These are phyloP conservation scores for Electrona antarctica DNA, from an alignment of 2,113 vertebrate species.

Conservation along the genomic window DNA sequence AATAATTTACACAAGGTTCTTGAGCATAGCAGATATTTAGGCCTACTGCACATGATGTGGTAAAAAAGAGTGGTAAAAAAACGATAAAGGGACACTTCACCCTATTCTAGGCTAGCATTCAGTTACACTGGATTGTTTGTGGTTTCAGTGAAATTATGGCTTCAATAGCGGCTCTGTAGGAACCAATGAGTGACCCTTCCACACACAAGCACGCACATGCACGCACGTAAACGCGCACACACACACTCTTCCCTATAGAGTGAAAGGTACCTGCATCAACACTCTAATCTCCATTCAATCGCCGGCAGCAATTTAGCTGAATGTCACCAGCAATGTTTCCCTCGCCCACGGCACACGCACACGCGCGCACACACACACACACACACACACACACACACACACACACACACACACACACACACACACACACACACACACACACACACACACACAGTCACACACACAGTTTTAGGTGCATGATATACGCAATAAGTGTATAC, in stretches of 20 bases:
- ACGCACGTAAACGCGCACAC: slow-evolving; percentile 10
- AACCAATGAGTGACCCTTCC: neutral
- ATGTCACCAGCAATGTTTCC: slow-evolving; percentile 32
- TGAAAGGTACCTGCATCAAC: slow-evolving; percentile 14
- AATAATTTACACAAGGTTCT: too few relatives aligned
- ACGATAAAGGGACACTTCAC: too few relatives aligned
- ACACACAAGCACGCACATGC: slow-evolving; percentile 16
- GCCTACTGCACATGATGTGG: too few relatives aligned
- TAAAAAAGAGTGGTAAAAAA: too few relatives aligned
- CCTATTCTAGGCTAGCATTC: too few relatives aligned
- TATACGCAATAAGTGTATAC: neutral
- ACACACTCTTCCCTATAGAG: slow-evolving; percentile 3
- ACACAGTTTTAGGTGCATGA: too few relatives aligned
- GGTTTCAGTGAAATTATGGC: too few relatives aligned
- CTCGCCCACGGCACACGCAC: neutral
- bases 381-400: neutral
- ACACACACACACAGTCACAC: too few relatives aligned
- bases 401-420: too few relatives aligned
- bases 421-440: neutral
- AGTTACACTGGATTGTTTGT: too few relatives aligned
- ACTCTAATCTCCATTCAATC: slow-evolving; percentile 29
- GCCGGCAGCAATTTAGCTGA: slow-evolving; percentile 39
- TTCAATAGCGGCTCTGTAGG: too few relatives aligned
- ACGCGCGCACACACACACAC: neutral
- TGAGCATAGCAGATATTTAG: too few relatives aligned